A percentile compares a stretch with the other conserved stretches of the same genome.
Evolutionary conservation across 2,797 vertebrate genomes (phyloP).

Genomic region (Aeoliscus strigatus): DNA sequence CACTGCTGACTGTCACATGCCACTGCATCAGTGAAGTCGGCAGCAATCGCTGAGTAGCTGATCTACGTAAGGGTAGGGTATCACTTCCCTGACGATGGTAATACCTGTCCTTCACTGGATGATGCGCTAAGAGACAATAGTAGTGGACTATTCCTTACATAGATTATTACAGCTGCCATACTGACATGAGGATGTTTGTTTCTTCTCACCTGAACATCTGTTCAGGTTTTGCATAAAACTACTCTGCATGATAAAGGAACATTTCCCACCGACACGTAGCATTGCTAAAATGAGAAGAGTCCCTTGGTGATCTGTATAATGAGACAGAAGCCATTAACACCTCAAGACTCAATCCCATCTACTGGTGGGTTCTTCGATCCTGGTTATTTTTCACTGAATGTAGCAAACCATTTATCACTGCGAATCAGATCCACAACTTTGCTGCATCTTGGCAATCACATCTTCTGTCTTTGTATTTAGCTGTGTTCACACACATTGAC

Average conservation of each 20-base stretch:
- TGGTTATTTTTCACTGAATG: background rate
- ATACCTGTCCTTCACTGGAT: too few relatives aligned
- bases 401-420: background rate
- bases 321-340: constrained; percentile 5
- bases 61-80: constrained; percentile 50
- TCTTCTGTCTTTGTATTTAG: too few relatives aligned
- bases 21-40: constrained; percentile 22
- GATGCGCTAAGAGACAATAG: too few relatives aligned
- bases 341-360: too few relatives aligned
- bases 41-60: constrained; percentile 51
- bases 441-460: background rate
- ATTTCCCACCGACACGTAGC: constrained; percentile 20
- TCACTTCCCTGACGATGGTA: constrained; percentile 43
- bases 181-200: constrained; percentile 20
- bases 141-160: constrained; percentile 19
- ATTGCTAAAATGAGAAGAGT: constrained; percentile 45
- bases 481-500: too few relatives aligned
- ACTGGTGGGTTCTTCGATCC: background rate
- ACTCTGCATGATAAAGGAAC: constrained; percentile 19
- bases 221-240: constrained; percentile 48
- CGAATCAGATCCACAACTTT: constrained; percentile 7
- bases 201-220: constrained; percentile 28
- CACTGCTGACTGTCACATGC: constrained; percentile 59
- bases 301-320: background rate
- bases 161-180: constrained; percentile 25